Conservation (phyloP, 2,797 vertebrate species). For the Ctenosaura bakeri region DNA sequence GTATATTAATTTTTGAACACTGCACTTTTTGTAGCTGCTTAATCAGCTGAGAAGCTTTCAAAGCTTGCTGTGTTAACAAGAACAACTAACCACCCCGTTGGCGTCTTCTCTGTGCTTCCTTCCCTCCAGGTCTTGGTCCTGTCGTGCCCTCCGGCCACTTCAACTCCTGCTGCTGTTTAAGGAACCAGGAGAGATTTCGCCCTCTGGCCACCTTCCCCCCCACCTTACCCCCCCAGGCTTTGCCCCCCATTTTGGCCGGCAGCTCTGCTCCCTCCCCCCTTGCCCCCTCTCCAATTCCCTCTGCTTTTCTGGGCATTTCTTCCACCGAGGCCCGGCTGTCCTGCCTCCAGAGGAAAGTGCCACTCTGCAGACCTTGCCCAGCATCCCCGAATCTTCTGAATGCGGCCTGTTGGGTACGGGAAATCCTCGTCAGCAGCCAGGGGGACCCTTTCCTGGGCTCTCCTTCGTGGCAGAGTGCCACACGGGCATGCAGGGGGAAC, state of each 20-base stretch:
- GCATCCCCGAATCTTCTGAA: neutral
- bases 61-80: neutral
- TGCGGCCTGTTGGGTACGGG: neutral
- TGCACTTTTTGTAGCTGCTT: neutral
- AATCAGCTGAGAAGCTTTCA: neutral
- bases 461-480: slow-evolving; percentile 30
- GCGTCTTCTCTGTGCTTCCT: neutral
- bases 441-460: neutral
- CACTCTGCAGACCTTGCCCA: neutral
- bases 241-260: neutral
- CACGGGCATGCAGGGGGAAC: neutral
- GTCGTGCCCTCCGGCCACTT: neutral
- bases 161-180: slow-evolving; percentile 45
- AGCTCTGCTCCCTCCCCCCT: neutral
- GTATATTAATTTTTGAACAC: neutral
- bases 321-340: neutral
- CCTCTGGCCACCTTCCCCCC: neutral
- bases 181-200: neutral
- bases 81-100: too few relatives aligned
- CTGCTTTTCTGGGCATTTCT: neutral
- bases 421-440: neutral
- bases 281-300: neutral
- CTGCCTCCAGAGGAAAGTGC: slow-evolving; percentile 23
- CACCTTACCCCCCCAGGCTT: neutral
- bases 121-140: slow-evolving; percentile 37